Evolutionary conservation across 2,888 invertebrate species (phyloP), one percentile per base, ranked within the genome.

Genomic region (Cheilosia vernalis): DNA sequence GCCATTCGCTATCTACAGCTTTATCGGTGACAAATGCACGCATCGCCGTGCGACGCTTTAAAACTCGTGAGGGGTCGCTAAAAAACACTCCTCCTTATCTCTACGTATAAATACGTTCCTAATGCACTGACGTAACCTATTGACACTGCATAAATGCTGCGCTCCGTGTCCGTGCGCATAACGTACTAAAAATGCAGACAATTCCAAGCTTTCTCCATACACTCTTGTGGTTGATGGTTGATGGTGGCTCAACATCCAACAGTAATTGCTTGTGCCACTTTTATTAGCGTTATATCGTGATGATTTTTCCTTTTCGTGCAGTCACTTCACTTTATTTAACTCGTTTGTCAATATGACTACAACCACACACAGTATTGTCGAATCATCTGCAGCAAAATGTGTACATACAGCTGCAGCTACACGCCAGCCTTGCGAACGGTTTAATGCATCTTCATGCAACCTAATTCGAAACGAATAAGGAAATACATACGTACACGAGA

Each of bases 251-350:
- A 64, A 9, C 44, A 17, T 21, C 60, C 51, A 76, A 76, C 56
- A 44, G 64, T 51, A 58, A 56, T 21, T 49, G 44, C 51, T 66
- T 76, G 76, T 76, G 76, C 76, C 66, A 76, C 76, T 66, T 76
- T 60, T 49, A 58, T 21, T 44, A 44, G 47, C 37, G 27, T 55
- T 63, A 63, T 42, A 47, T 63, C 61, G 73, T 72, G 55, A 73
- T 63, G 61, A 47, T 55, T 73, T 55, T 63, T 53, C 42, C 56
- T 51, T 53, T 19, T 55, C 40, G 33, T 58, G 60, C n/a, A 51
- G 40, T 61, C 27, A 40, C 51, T 49, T 66, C 37, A 58, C 30
- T 61, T 24, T 15, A 21, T 33, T 27, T 30, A 10, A 64, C 33
- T 49, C 27, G 58, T 40, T 64, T 47, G 47, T 74, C 56, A 63